These are phyloP conservation scores for Drosophila antonietae DNA, from an alignment of 2,888 invertebrate genomes.

Conservation along the genomic window DNA sequence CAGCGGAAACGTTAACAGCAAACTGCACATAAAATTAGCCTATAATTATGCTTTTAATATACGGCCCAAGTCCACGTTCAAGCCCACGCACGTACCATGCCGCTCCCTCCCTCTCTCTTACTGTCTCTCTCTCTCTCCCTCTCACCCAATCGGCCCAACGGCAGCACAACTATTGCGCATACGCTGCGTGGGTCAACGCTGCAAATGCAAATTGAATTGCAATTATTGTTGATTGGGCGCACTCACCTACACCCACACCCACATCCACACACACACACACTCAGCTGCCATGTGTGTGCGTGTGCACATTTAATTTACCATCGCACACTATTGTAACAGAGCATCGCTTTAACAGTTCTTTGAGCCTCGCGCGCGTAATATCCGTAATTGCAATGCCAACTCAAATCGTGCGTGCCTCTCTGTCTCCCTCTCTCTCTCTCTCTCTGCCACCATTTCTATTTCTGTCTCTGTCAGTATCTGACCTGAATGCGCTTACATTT, in stretches of 20 bases:
- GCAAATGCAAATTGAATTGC: conserved; percentile 61
- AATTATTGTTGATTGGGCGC: conserved; percentile 55
- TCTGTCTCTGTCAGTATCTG: conserved; percentile 17
- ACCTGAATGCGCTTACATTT: conserved; percentile 46
- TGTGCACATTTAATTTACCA: conserved; percentile 32
- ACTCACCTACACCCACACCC: neutral
- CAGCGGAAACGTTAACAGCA: conserved; percentile 48
- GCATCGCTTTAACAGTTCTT: conserved; percentile 32
- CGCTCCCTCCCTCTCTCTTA: neutral
- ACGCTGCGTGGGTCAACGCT: conserved; percentile 41
- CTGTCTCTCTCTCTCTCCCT: neutral
- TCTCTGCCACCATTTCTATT: neutral
- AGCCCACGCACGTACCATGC: neutral
- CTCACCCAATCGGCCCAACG: neutral
- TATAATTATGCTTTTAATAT: conserved; percentile 62
- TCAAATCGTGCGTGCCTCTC: conserved; percentile 17
- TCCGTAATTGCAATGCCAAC: conserved; percentile 49
- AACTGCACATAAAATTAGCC: conserved; percentile 64
- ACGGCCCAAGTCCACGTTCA: neutral
- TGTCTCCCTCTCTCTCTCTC: neutral
- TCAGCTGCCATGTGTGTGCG: neutral
- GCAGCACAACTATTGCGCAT: conserved; percentile 40
- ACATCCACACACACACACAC: neutral
- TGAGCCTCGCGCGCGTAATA: conserved; percentile 38
- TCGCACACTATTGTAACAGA: conserved; percentile 22